phyloP scores from a whole-genome alignment of 1,140 invertebrate species.

The Euura saliciscinereae region DNA sequence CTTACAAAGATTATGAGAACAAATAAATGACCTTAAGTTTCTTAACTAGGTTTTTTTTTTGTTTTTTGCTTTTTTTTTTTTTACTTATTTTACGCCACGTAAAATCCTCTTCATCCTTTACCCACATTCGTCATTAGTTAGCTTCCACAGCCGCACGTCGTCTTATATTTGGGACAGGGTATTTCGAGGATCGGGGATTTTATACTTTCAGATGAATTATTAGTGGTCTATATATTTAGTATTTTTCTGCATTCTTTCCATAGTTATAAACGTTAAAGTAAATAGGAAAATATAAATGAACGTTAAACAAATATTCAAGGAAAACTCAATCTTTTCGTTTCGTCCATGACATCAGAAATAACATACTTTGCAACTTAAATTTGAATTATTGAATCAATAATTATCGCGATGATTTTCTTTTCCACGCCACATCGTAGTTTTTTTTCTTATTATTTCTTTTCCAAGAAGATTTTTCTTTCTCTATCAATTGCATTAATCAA shows the following conservation, averaged over 20 bases:
- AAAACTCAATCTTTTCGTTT: no score
- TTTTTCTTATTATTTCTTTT: background rate
- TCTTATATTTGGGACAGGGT: conserved; percentile 13
- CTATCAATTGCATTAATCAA: no score
- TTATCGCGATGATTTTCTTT: background rate
- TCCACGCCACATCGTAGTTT: background rate
- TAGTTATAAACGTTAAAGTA: background rate
- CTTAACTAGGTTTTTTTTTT: conserved; percentile 9
- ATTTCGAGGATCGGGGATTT: conserved; percentile 1
- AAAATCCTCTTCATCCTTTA: conserved; percentile 17
- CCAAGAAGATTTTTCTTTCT: no score
- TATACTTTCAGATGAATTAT: conserved; percentile 7
- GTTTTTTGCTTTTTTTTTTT: no score
- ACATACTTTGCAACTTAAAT: no score
- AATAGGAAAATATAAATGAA: background rate
- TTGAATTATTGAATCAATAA: background rate
- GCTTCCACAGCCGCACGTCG: conserved; percentile 11
- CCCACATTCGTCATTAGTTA: conserved; percentile 15
- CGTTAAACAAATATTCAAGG: no score
- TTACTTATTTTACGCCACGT: conserved; percentile 16
- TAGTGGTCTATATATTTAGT: background rate
- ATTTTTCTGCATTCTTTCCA: background rate
- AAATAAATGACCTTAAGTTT: conserved; percentile 10
- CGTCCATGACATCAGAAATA: no score
- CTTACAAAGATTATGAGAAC: conserved; percentile 6